Percentiles rank a stretch among this genome's conserved stretches.
These are phyloP conservation scores for Allobates femoralis DNA, from an alignment of 2,797 vertebrate genomes.

Conservation along the genomic window DNA sequence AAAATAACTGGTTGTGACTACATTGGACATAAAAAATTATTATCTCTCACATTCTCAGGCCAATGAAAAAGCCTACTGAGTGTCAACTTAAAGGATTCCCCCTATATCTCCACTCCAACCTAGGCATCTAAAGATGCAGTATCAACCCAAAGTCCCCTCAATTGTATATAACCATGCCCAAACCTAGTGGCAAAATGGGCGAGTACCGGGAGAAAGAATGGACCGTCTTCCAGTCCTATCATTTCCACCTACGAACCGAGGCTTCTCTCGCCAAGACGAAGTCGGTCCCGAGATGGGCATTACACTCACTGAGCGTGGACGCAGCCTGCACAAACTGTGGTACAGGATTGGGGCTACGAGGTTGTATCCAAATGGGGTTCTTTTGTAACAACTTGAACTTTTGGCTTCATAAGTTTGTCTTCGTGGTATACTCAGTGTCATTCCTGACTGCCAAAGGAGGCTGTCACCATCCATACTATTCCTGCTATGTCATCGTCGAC, in stretches of 20 bases:
- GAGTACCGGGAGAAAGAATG: constrained; percentile 95
- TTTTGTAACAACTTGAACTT: constrained; percentile 98
- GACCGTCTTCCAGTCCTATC: constrained; percentile 99
- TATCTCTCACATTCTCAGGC: constrained; percentile 77
- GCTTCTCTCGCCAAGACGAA: constrained; percentile 94
- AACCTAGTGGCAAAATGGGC: constrained; percentile 89
- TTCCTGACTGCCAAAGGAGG: constrained; percentile 94
- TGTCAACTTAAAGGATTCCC: constrained; percentile 97
- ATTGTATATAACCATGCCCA: constrained; percentile 91
- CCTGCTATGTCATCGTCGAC: constrained; percentile 94
- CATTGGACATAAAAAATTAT: neutral
- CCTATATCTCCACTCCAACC: constrained; percentile 95
- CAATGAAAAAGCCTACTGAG: constrained; percentile 98
- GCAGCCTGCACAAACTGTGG: constrained; percentile 90
- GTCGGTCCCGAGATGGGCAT: constrained; percentile 87
- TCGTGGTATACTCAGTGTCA: constrained; percentile 94
- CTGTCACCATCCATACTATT: constrained; percentile 92
- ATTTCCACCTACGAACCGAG: constrained; percentile 95
- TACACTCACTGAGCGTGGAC: constrained; percentile 86
- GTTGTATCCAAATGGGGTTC: constrained; percentile 94
- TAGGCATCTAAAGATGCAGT: constrained; percentile 95
- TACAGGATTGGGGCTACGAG: constrained; percentile 97
- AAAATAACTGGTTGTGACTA: constrained; percentile 20
- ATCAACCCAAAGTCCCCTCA: constrained; percentile 96
- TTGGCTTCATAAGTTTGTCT: constrained; percentile 97